phyloP scores from a whole-genome alignment of 2,888 invertebrate genomes.

The Drosophila dives region DNA sequence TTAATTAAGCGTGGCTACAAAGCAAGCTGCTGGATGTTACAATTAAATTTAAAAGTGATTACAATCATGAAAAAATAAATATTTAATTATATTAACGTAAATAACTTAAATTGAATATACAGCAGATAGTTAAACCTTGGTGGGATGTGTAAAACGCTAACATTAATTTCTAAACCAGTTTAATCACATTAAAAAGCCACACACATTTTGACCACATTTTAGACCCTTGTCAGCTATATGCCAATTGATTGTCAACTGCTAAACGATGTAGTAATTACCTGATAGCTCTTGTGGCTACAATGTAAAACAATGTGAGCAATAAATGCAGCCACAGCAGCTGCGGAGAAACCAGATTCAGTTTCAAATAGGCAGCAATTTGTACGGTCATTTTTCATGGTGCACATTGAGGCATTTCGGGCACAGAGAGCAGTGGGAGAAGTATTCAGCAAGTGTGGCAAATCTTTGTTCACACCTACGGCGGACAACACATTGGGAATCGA shows the following conservation, averaged over 20 bases:
- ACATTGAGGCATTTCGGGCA: slow-evolving; percentile 59
- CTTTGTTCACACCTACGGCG: slow-evolving; percentile 74
- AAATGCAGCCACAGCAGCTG: slow-evolving; percentile 38
- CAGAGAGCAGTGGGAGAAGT: slow-evolving; percentile 51
- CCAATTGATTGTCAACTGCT: slow-evolving; percentile 70
- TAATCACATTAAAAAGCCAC: background rate
- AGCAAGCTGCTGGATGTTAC: background rate
- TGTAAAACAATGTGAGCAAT: slow-evolving; percentile 36
- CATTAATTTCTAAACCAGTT: slow-evolving; percentile 2
- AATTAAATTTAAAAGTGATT: background rate
- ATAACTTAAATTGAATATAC: slow-evolving; percentile 1
- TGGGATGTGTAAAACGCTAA: slow-evolving; percentile 14
- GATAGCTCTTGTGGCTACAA: slow-evolving; percentile 63
- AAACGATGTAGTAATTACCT: slow-evolving; percentile 73
- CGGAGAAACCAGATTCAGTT: slow-evolving; percentile 45
- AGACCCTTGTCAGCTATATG: slow-evolving; percentile 50
- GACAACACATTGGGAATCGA: background rate
- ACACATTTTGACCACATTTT: slow-evolving; percentile 15
- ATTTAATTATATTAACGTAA: background rate
- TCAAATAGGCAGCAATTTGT: slow-evolving; percentile 66
- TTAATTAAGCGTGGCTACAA: slow-evolving; percentile 44
- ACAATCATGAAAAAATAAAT: background rate
- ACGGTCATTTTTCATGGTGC: slow-evolving; percentile 74
- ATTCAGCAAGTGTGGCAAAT: slow-evolving; percentile 78
- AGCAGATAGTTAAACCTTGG: slow-evolving; percentile 6